Base-by-base conservation (phyloP, 2,888 invertebrate species). In the Ethmia dodecea region DNA sequence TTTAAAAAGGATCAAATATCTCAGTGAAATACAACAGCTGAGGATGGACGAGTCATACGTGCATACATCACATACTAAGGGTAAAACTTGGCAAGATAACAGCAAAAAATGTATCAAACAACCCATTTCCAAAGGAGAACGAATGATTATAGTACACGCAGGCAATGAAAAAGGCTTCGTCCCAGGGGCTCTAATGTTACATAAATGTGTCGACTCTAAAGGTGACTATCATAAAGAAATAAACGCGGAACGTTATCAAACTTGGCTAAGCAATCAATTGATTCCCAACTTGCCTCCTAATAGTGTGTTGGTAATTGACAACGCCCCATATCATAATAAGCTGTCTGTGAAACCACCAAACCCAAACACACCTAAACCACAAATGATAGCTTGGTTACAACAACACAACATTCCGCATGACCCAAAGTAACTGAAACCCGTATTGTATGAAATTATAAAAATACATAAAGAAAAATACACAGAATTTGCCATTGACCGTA, bases 151-250 rank as follows among this genome's bases (percentile, higher is more conserved):
- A 6, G 34, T 36, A 6, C 42, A 39, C 5, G 37, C 31, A 10
- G 37, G 34, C 28, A 28, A 28, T 28, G 34, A 37, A 40, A 31
- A 33, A 27, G 37, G 37, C 9, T 40, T 40, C 13, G 25, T 40
- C 8, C 28, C 28, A 28, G 34, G 31, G 5, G 37, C 37, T 10
- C 4, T 33, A 16, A 13, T 33, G 28, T 8, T 34, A 9, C 27
- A 28, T 18, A 37, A 40, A 33, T 30, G 36, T 24, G 15, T 22
- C 13, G 27, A 31, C 10, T 16, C 22, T 14, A 28, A 27, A 3
- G 28, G 31, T 9, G 24, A 40, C 26, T 33, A 35, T 33, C 35
- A 38, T 31, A 35, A 38, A 30, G 33, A 38, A 35, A 35, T 38
- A 6, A 28, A 40, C 20, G 32, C 34, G 3, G 28, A 35, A 6